Evolutionary conservation across 1,140 invertebrate genomes (phyloP).

Genomic region (Cotesia glomerata): DNA sequence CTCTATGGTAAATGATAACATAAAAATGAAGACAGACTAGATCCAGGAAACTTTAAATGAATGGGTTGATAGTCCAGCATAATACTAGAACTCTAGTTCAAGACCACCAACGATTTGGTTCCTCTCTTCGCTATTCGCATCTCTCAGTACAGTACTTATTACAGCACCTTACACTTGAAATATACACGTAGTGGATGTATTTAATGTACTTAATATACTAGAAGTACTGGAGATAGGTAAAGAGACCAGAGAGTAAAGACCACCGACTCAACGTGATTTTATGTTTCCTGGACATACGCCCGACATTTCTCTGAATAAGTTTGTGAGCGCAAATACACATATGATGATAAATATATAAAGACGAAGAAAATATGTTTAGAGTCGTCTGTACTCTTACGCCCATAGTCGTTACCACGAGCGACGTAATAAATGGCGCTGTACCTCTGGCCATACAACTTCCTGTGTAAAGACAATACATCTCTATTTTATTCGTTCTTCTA

Average conservation of each 20-base stretch:
- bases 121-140: not conserved
- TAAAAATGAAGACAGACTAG: not conserved
- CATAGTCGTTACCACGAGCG: conserved; percentile 30
- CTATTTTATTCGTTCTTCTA: conserved; percentile 46
- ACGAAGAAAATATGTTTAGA: not conserved
- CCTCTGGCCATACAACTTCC: conserved; percentile 40
- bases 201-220: no score
- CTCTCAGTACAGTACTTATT: not conserved
- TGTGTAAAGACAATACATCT: conserved; percentile 50
- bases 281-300: conserved; percentile 33
- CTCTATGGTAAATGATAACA: not conserved
- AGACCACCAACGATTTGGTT: not conserved
- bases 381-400: conserved; percentile 12
- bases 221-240: conserved; percentile 6
- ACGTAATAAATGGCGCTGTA: conserved; percentile 41
- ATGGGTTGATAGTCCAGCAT: not conserved
- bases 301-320: conserved; percentile 8
- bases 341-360: not conserved
- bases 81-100: no score
- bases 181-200: no score
- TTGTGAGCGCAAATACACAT: not conserved
- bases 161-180: no score
- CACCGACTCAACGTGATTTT: conserved; percentile 23
- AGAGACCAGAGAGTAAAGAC: conserved; percentile 10
- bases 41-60: not conserved